phyloP scores from a whole-genome alignment of 2,888 invertebrate species.

The Pristionchus mayeri region DNA sequence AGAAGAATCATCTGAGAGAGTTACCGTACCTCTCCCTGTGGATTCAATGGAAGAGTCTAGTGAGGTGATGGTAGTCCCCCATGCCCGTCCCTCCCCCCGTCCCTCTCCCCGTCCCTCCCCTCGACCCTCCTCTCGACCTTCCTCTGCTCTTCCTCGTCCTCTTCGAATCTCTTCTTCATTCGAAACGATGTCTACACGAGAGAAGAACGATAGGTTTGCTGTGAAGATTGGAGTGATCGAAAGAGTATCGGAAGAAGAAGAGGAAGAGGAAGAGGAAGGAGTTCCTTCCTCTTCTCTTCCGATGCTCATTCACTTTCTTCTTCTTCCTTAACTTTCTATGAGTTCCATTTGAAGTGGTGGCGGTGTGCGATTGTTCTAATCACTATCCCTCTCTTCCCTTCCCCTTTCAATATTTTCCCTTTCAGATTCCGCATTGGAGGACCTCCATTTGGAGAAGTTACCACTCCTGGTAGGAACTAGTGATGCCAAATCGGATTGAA shows the following conservation, averaged over 20 bases:
- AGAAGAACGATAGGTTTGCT: slow-evolving; percentile 36
- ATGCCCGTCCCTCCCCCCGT: no score
- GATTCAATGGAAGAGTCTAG: no score
- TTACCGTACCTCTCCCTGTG: not conserved
- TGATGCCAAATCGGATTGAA: no score
- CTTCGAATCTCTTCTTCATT: slow-evolving; percentile 32
- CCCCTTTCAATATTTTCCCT: not conserved
- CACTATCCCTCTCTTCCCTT: not conserved
- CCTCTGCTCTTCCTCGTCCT: not conserved
- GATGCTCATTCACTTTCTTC: not conserved
- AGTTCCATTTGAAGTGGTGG: slow-evolving; percentile 32
- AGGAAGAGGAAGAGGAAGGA: not conserved
- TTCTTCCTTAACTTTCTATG: slow-evolving; percentile 22
- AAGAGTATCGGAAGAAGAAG: not conserved
- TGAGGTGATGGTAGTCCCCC: no score
- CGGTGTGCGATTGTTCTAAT: slow-evolving; percentile 11
- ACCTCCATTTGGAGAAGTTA: slow-evolving; percentile 22
- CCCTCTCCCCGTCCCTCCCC: no score
- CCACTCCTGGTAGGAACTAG: not conserved
- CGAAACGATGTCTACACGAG: not conserved
- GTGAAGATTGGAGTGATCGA: not conserved
- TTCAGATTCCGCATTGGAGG: slow-evolving; percentile 25
- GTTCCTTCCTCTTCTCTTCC: not conserved
- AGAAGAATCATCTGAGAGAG: not conserved
- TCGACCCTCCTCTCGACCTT: no score